Base-by-base conservation (phyloP, 35 echinoderm and acorn worm genomes). In the Lytechinus pictus region DNA sequence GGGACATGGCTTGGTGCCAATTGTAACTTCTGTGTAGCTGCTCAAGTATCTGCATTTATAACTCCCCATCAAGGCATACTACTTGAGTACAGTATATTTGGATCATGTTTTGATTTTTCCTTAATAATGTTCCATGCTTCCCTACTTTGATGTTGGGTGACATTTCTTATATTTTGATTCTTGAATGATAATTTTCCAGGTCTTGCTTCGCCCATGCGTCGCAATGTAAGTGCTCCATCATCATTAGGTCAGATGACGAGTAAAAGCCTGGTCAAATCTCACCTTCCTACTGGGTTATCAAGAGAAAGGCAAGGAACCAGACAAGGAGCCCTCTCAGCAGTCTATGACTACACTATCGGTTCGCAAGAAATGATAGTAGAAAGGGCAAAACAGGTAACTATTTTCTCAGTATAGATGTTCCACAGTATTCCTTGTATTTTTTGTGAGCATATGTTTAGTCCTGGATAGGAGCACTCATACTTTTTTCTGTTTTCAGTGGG, bases 331-430 rank as follows among this genome's bases (percentile, higher is more conserved):
- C 61, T 98, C 44, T 98, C 96, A n/a, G 98, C 97, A 21, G 96
- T 98, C 53, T 98, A 99, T 57, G 97, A 99, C 95, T 97, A 97
- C 94, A 98, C 96, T 12, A 99, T 99, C n/a, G 98, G 97, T 24
- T 97, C 98, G 54, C 98, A 99, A 95, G 98, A 99, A 86, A 97
- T 98, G 97, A 99, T 99, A n/a, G 98, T 99, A 27, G 98, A 99
- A 86, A 94, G 97, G 54, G 98, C 98, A 27, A 99, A 99, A 95
- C 98, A 99, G 97, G 98, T 98, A 95, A 33, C 87, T 28, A 58
- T 44, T 44, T 44, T 44, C 33, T 44, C 33, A 44, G 33, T 44
- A 2, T 44, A 44, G 33, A 44, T 44, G 33, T 44, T 44, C 33
- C 33, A 44, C 33, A 2, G 33, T 44, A 44, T 44, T 0, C 33